These are phyloP conservation scores for Mayetiola destructor DNA, from an alignment of 2,888 invertebrate species.

Conservation along the genomic window DNA sequence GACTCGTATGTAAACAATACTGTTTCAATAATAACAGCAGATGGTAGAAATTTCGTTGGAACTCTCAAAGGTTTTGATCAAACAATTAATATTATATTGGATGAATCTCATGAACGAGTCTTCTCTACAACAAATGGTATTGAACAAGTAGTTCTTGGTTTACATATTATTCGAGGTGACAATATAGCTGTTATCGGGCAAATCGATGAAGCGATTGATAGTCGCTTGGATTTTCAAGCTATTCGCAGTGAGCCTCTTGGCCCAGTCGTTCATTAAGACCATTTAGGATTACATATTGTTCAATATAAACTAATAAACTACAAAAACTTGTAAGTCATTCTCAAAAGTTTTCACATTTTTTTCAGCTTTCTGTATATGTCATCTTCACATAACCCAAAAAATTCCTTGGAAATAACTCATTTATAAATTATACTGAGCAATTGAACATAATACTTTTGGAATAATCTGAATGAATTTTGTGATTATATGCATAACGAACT, in stretches of 20 bases:
- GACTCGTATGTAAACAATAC: constrained; percentile 82
- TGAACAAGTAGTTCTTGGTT: constrained; percentile 86
- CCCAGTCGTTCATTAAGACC: constrained; percentile 55
- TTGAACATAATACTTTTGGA: no score
- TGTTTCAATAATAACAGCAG: constrained; percentile 89
- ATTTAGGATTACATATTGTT: neutral
- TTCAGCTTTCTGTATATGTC: no score
- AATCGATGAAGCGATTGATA: constrained; percentile 70
- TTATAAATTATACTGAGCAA: no score
- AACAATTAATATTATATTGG: constrained; percentile 94
- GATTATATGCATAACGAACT: no score
- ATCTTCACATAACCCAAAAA: no score
- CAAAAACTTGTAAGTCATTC: no score
- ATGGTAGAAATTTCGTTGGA: constrained; percentile 92
- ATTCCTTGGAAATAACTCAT: no score
- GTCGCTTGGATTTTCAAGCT: constrained; percentile 60
- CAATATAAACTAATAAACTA: no score
- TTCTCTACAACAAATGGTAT: constrained; percentile 86
- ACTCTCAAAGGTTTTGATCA: constrained; percentile 97
- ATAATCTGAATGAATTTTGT: no score
- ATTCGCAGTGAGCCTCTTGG: constrained; percentile 74
- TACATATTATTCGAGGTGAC: constrained; percentile 96
- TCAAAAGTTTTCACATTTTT: no score
- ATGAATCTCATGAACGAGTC: constrained; percentile 97
- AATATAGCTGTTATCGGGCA: constrained; percentile 86